Evolutionary conservation across 2,888 invertebrate genomes (phyloP).

Genomic region (Laothoe populi): DNA sequence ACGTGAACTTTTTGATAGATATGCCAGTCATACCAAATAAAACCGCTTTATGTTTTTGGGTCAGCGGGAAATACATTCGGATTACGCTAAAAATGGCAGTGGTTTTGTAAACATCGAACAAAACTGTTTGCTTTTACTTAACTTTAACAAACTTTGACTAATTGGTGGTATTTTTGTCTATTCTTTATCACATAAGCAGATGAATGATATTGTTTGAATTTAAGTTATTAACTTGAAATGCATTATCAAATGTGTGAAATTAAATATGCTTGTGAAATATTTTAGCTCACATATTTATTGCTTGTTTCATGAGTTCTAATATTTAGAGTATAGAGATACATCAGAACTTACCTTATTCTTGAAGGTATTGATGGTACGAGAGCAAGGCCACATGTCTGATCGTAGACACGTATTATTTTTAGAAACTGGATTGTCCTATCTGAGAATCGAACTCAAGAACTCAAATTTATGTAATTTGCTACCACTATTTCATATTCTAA

Average conservation of each 20-base stretch:
- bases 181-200: not conserved
- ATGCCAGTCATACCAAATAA: constrained; percentile 9
- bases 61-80: not conserved
- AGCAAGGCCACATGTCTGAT: no score
- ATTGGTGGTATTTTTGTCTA: constrained; percentile 1
- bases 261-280: no score
- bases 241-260: not conserved
- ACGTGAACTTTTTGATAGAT: not conserved
- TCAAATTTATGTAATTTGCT: no score
- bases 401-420: no score
- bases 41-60: constrained; percentile 2
- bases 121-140: not conserved
- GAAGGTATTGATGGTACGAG: no score
- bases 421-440: no score
- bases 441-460: no score
- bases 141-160: not conserved
- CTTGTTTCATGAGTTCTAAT: no score
- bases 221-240: constrained; percentile 2
- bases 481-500: no score
- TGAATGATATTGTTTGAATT: not conserved
- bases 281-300: no score
- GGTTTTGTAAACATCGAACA: not conserved
- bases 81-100: constrained; percentile 3
- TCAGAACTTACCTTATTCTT: no score
- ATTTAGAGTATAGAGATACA: no score